Percentiles rank a stretch among this genome's conserved stretches.
These are phyloP conservation scores for Pyralis farinalis DNA, from an alignment of 2,888 invertebrate species.

Conservation along the genomic window DNA sequence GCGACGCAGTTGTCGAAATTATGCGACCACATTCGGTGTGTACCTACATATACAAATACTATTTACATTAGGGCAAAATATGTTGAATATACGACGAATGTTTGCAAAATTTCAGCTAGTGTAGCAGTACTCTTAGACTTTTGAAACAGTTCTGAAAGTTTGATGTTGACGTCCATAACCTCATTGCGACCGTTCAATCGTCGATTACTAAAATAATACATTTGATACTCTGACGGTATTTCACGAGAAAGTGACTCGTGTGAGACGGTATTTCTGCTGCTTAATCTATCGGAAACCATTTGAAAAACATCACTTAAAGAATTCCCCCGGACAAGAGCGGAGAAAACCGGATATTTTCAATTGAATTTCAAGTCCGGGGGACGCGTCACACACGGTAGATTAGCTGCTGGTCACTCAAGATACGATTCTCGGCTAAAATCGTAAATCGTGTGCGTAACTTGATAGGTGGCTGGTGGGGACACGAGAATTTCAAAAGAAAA, in stretches of 20 bases:
- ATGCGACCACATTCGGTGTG: no score
- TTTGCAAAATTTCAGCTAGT: no score
- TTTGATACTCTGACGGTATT: background rate
- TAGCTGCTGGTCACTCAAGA: constrained; percentile 44
- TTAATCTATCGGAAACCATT: constrained; percentile 21
- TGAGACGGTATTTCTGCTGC: constrained; percentile 2
- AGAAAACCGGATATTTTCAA: constrained; percentile 61
- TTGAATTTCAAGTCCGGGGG: constrained; percentile 59
- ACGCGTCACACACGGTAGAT: constrained; percentile 61
- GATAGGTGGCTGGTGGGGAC: constrained; percentile 25
- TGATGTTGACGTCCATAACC: no score
- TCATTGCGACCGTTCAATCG: no score
- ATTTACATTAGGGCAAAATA: no score
- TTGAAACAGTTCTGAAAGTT: no score
- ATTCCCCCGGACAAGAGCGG: constrained; percentile 36
- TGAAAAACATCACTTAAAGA: constrained; percentile 62
- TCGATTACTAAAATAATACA: no score
- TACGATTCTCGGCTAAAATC: constrained; percentile 30
- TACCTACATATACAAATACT: no score
- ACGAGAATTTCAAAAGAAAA: constrained; percentile 7
- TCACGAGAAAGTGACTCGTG: background rate
- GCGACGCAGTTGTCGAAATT: no score
- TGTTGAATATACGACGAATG: no score
- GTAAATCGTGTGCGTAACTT: constrained; percentile 52
- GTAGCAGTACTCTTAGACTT: no score